Evolutionary conservation across 2,888 invertebrate genomes (phyloP), one percentile per base, ranked within the genome.

Genomic region (Coleophora deauratella): DNA sequence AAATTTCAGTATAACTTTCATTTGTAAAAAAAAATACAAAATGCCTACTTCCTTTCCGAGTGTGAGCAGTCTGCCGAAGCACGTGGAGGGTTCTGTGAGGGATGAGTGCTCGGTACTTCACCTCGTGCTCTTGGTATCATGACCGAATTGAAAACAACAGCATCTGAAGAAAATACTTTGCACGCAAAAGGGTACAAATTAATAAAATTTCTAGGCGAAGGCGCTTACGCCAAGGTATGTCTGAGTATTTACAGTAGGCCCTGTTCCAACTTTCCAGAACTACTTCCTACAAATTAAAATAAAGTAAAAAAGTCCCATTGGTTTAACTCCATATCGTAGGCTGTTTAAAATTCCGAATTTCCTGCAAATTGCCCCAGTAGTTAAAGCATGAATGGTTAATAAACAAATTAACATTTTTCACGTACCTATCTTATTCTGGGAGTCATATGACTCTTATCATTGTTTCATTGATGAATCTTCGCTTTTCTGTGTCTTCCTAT

Each of bases 221-320:
- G 93, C 41, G 91, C 92, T 11, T 93, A 93, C 58, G 92, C 93
- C n/a, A 92, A 91, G 85, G 94, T 93, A 57, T 45, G 40, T 35
- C n/a, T 21, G 6, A 3, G 21, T 21, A 6, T 21, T 21, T 21
- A 21, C 6, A 21, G n/a, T n/a, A n/a, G n/a, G n/a, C n/a, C n/a
- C n/a, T n/a, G n/a, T n/a, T n/a, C n/a, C n/a, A 21, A 21, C 21
- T 21, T 21, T 21, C 21, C 6, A 21, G n/a, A n/a, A n/a, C n/a
- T 6, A 6, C 21, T 21, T 4, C 21, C 21, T 21, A 21, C 3
- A 21, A 6, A 21, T 21, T 21, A 21, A n/a, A n/a, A n/a, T n/a
- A n/a, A n/a, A n/a, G n/a, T n/a, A n/a, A n/a, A n/a, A n/a, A n/a
- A n/a, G n/a, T n/a, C n/a, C n/a, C n/a, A n/a, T n/a, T n/a, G n/a